Percentiles rank a stretch among this genome's conserved stretches.
Conservation (phyloP, 1,140 invertebrate genomes). For the Cherax quadricarinatus region DNA sequence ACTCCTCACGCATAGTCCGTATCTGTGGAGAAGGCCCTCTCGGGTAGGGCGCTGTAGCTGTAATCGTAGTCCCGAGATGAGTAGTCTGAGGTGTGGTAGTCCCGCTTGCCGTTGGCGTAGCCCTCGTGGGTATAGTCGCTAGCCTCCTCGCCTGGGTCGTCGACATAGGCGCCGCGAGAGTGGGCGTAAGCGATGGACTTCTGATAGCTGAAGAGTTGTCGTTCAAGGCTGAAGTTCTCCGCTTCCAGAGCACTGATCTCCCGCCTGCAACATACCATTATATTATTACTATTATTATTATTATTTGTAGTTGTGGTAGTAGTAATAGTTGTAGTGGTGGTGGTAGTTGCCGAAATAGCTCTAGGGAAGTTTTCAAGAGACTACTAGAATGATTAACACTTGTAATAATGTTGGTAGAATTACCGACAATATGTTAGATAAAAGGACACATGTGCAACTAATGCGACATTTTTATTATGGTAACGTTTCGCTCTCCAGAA, state of each 20-base stretch:
- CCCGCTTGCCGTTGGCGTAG: slow-evolving; percentile 44
- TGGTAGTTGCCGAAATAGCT: no score
- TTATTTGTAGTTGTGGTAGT: no score
- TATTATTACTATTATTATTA: no score
- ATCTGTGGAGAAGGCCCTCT: slow-evolving; percentile 35
- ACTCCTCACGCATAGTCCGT: slow-evolving; percentile 36
- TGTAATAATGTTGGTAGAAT: no score
- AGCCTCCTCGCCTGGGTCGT: slow-evolving; percentile 24
- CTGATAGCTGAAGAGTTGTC: slow-evolving; percentile 92
- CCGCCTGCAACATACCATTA: slow-evolving; percentile 79
- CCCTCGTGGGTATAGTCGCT: slow-evolving; percentile 28
- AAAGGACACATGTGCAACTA: no score
- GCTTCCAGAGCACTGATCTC: slow-evolving; percentile 89
- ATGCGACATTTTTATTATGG: no score
- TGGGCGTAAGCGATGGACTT: slow-evolving; percentile 89
- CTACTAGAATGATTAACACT: no score
- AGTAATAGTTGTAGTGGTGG: no score
- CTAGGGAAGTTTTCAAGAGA: no score
- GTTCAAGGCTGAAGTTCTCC: slow-evolving; percentile 90
- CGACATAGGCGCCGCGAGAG: slow-evolving; percentile 77
- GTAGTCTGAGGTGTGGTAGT: slow-evolving; percentile 32
- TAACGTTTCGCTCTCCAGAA: no score
- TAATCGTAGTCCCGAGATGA: slow-evolving; percentile 35
- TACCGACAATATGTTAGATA: no score
- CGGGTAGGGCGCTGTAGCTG: slow-evolving; percentile 30